Percentiles rank a stretch among this genome's conserved stretches.
Evolutionary conservation across 2,113 vertebrate species (phyloP).

Genomic region (Aepyceros melampus): DNA sequence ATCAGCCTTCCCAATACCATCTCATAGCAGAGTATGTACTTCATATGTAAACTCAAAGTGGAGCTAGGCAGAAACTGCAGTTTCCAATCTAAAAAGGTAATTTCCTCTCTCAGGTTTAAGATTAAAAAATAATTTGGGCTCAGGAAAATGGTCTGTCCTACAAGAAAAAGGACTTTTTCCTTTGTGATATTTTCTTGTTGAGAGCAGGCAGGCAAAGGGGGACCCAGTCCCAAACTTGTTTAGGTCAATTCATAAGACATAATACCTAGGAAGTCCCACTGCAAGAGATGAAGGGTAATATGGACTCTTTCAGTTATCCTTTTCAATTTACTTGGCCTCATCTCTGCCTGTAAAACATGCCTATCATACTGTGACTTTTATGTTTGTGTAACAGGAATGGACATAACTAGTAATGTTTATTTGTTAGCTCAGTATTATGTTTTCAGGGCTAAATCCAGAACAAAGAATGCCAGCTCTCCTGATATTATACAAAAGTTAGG

Average conservation of each 20-base stretch:
- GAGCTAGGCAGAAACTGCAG: background rate
- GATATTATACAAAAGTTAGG: background rate
- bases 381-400: background rate
- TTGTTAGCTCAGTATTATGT: background rate
- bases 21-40: background rate
- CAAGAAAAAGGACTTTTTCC: background rate
- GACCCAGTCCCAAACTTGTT: background rate
- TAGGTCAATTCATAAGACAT: background rate
- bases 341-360: background rate
- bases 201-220: background rate
- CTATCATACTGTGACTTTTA: background rate
- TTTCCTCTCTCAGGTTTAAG: constrained; percentile 48
- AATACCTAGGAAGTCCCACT: background rate
- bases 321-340: background rate
- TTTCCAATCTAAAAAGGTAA: background rate
- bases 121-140: constrained; percentile 25
- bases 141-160: background rate
- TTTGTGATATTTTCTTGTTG: background rate
- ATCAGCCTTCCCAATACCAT: background rate
- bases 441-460: constrained; percentile 32
- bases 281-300: background rate
- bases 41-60: background rate
- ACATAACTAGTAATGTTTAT: background rate
- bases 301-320: background rate
- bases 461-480: background rate